These are phyloP conservation scores for Calephelis perditalis DNA, from an alignment of 2,888 invertebrate genomes.

Conservation along the genomic window DNA sequence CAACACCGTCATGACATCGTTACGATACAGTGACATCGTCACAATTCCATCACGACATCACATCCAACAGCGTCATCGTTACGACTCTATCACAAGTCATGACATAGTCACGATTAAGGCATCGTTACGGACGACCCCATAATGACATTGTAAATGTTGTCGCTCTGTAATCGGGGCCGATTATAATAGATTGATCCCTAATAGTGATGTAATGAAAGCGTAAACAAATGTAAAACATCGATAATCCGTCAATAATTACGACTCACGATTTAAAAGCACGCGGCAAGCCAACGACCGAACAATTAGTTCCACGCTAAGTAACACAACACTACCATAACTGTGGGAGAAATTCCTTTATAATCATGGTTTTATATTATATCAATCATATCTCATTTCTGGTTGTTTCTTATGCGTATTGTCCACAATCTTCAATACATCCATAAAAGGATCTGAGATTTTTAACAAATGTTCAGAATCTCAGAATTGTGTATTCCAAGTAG, in stretches of 20 bases:
- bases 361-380: conserved; percentile 22
- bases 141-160: no score
- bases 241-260: conserved; percentile 29
- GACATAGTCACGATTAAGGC: no score
- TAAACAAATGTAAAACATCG: conserved; percentile 20
- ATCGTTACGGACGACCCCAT: no score
- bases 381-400: conserved; percentile 27
- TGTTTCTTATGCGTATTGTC: background rate
- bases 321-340: conserved; percentile 34
- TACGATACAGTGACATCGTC: no score
- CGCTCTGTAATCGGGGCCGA: background rate
- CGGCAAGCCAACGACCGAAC: conserved; percentile 31
- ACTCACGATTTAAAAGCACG: conserved; percentile 20
- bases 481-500: no score
- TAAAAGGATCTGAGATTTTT: background rate
- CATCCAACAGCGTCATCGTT: no score
- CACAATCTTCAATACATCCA: no score
- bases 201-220: conserved; percentile 19
- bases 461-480: background rate
- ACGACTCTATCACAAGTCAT: no score
- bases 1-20: no score
- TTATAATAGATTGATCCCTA: background rate
- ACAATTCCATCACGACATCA: no score
- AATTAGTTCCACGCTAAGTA: conserved; percentile 35
- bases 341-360: conserved; percentile 33